Base-by-base conservation (phyloP, 92 coral and sea anemone species). In the Epizoanthus stellaris region DNA sequence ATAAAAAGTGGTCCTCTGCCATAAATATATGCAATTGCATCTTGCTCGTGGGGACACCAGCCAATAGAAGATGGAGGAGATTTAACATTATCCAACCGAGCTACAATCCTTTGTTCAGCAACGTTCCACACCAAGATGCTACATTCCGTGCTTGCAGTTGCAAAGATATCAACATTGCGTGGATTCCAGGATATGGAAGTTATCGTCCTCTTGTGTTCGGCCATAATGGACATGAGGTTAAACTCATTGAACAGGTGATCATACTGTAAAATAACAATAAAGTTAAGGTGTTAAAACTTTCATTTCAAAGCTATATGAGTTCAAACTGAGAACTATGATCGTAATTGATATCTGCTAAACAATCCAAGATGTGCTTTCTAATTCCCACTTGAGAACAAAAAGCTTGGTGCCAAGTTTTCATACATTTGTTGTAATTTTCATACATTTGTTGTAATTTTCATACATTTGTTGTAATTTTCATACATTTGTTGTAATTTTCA, bases 181-280 rank as follows among this genome's bases (percentile, higher is more conserved):
- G 95, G 98, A 85, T 89, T 93, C 99, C 99, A 96, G 39, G 95
- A 82, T 42, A 96, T 87, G 42, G 97, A 91, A 13, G 99, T 96
- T 70, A 96, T 95, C 0, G 99, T 96, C 85, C 95, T 96, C 81
- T 88, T 93, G 87, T 96, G 98, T 68, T 94, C 95, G 0, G 98
- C 90, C 97, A 96, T 89, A 23, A 96, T 93, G 45, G 94, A 92
- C 42, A 90, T 84, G 81, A 96, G 77, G 34, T 86, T 92, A 89
- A 87, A 96, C 80, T 95, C 99, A 81, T 91, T 91, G 39, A 81
- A 93, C 86, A 89, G 93, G 9, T 77, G 90, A 92, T 96, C 91
- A 82, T 90, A 67, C 99, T 96, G 87, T 4, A 72, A 19, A 25
- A 25, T 17, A 38, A 30, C 1, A 1, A 30, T 30, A 30, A 30